These are phyloP conservation scores for Crocodylus rhombifer DNA, from an alignment of 2,797 vertebrate species.

Conservation along the genomic window DNA sequence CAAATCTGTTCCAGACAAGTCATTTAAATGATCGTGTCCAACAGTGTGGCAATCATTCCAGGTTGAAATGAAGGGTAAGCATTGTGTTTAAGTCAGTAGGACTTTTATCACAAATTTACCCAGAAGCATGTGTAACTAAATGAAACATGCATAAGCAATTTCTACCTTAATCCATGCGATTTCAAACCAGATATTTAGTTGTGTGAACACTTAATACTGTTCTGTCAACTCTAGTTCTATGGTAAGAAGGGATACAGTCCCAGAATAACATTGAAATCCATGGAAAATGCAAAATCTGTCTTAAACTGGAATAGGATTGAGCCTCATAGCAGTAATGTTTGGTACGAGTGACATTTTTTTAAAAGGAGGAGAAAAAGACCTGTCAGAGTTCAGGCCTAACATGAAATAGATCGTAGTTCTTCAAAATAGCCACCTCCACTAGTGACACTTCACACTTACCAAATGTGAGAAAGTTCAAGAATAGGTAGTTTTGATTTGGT, in stretches of 20 bases:
- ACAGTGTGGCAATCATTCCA: not conserved
- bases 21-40: not conserved
- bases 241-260: not conserved
- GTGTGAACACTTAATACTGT: not conserved
- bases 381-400: not conserved
- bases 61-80: constrained; percentile 15
- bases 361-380: not conserved
- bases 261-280: not conserved
- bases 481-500: constrained; percentile 99
- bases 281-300: not conserved
- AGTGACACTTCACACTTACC: constrained; percentile 86
- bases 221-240: not conserved
- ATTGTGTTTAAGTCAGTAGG: not conserved
- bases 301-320: not conserved
- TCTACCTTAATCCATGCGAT: not conserved
- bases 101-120: constrained; percentile 4
- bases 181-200: not conserved
- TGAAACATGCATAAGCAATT: not conserved
- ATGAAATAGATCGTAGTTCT: not conserved
- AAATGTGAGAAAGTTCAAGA: constrained; percentile 99
- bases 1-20: not conserved
- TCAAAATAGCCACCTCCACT: constrained; percentile 23
- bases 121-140: constrained; percentile 11
- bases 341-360: not conserved
- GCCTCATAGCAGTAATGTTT: not conserved